phyloP scores from a whole-genome alignment of 2,888 invertebrate genomes.

The Limulus polyphemus region DNA sequence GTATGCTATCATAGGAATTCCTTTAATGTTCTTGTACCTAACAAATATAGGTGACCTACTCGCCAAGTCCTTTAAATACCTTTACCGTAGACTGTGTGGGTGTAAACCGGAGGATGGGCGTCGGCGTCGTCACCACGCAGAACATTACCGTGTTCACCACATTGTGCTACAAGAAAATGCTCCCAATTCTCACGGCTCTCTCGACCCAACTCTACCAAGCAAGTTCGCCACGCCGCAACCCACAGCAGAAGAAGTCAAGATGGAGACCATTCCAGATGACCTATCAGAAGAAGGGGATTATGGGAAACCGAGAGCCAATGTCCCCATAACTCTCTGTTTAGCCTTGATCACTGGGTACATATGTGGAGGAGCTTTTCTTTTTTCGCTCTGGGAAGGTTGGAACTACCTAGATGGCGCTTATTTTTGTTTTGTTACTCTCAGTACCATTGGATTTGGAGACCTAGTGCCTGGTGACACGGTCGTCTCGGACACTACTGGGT shows the following conservation, averaged over 20 bases:
- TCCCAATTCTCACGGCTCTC: slow-evolving; percentile 7
- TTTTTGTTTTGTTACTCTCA: slow-evolving; percentile 88
- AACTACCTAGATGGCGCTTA: slow-evolving; percentile 81
- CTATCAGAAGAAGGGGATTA: slow-evolving; percentile 3
- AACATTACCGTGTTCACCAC: slow-evolving; percentile 26
- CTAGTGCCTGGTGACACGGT: slow-evolving; percentile 53
- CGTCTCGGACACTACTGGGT: slow-evolving; percentile 24
- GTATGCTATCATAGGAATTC: slow-evolving; percentile 75
- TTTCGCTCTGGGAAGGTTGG: slow-evolving; percentile 88
- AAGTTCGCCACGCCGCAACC: slow-evolving; percentile 7
- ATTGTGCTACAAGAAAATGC: slow-evolving; percentile 21
- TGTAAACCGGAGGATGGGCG: slow-evolving; percentile 26
- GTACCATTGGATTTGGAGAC: slow-evolving; percentile 80
- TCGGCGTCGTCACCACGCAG: slow-evolving; percentile 8
- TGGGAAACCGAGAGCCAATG: slow-evolving; percentile 51
- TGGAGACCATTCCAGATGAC: slow-evolving; percentile 1
- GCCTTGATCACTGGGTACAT: slow-evolving; percentile 78
- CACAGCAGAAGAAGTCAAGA: background rate
- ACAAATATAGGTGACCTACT: slow-evolving; percentile 75
- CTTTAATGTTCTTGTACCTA: slow-evolving; percentile 70
- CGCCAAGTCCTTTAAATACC: slow-evolving; percentile 27
- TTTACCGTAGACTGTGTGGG: slow-evolving; percentile 25
- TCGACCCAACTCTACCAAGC: slow-evolving; percentile 4
- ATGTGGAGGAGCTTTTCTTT: slow-evolving; percentile 78
- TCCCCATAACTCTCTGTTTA: slow-evolving; percentile 77